Conservation (phyloP, 2,797 vertebrate species). For the Neosilurus hyrtlii region DNA sequence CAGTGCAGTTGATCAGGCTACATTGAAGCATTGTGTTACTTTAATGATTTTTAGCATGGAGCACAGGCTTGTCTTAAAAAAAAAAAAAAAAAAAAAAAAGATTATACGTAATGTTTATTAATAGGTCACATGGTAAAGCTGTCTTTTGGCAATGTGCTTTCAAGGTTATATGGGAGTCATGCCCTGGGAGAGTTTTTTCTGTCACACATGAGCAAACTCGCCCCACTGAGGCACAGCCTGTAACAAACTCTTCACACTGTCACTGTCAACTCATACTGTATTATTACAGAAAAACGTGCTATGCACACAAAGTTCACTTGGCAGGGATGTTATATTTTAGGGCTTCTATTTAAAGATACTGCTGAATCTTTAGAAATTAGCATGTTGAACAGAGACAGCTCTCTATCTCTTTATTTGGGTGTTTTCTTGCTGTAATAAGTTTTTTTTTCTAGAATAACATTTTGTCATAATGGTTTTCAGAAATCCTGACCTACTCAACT, state of each 20-base stretch:
- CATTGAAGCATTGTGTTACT: constrained; percentile 15
- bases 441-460: neutral
- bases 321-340: constrained; percentile 44
- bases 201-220: constrained; percentile 45
- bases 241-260: constrained; percentile 47
- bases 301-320: constrained; percentile 54
- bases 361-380: constrained; percentile 38
- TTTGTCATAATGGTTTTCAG: neutral
- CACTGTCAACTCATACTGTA: constrained; percentile 48
- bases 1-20: neutral
- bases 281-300: constrained; percentile 47
- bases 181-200: constrained; percentile 51
- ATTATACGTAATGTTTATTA: constrained; percentile 52
- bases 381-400: constrained; percentile 27
- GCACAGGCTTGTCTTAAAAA: constrained; percentile 19
- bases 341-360: constrained; percentile 43
- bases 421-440: constrained; percentile 1
- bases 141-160: constrained; percentile 54
- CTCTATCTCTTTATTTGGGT: neutral
- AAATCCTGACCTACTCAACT: neutral
- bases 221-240: constrained; percentile 45
- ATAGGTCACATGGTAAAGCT: constrained; percentile 48
- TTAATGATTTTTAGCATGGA: constrained; percentile 33
- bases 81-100: constrained; percentile 21
- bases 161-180: constrained; percentile 55